Evolutionary conservation across 2,888 invertebrate species (phyloP), one percentile per base, ranked within the genome.

Genomic region (Eueremaeus valkanovi): DNA sequence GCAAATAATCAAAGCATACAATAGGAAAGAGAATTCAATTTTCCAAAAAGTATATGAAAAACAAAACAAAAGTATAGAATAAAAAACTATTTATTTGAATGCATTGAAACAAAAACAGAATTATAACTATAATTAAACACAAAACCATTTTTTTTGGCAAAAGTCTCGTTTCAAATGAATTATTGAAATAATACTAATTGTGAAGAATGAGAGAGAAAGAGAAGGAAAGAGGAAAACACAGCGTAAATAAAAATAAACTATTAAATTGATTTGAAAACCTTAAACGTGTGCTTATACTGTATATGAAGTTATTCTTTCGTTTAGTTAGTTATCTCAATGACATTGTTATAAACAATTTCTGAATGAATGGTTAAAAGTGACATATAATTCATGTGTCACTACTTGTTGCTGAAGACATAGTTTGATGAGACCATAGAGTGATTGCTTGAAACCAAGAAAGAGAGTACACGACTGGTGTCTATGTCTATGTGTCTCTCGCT

Each of bases 321-420:
- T 58, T 31, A 58, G 58, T 58, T 58, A 58, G 49, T 49, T 58
- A 58, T 31, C 58, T 58, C 66, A 33, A 33, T 66, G 36, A 66
- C 66, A 66, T 66, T 40, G 66, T 40, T 36, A 66, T 66, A 66
- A 58, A 66, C 66, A 21, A 66, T 36, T 21, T 21, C 36, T 36
- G 66, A 66, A 66, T 66, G 66, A 66, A 66, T 66, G 66, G 36
- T 21, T 66, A 66, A 24, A 66, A 66, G 40, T 66, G 58, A 66
- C 21, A 31, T 66, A 40, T 31, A 66, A 9, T 66, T 66, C 36
- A 66, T 63, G 66, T 66, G 66, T 66, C 66, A 66, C 66, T 66
- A 58, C 58, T 58, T 66, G 66, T 66, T 66, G 66, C 66, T 58
- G 40, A 66, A 66, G 66, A 66, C 36, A 66, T 29, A 31, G 36